Conservation (phyloP, 2,888 invertebrate species). For the Acronicta leporina region DNA sequence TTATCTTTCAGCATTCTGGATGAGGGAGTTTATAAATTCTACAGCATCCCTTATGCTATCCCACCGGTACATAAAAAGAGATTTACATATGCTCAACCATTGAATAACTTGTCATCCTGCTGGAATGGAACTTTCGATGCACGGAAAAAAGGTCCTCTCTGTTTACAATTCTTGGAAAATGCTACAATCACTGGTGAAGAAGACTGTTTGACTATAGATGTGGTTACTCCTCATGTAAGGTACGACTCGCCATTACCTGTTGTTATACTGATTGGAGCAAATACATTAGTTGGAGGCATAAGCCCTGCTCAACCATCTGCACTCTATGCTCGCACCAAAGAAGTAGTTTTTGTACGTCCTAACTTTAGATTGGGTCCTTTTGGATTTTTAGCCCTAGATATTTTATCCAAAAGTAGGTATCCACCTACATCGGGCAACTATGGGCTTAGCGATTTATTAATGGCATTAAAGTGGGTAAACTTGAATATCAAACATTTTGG, state of each 20-base stretch:
- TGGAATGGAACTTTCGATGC: constrained; percentile 93
- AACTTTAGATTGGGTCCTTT: constrained; percentile 94
- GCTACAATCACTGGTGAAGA: constrained; percentile 92
- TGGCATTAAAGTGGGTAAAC: constrained; percentile 94
- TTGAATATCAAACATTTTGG: constrained; percentile 95
- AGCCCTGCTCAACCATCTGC: constrained; percentile 93
- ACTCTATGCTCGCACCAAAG: constrained; percentile 92
- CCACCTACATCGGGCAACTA: constrained; percentile 95
- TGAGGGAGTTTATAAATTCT: constrained; percentile 94
- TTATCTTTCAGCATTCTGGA: constrained; percentile 90
- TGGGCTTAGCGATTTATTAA: constrained; percentile 94
- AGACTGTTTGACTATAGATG: constrained; percentile 95
- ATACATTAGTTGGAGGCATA: constrained; percentile 93
- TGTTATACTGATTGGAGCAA: constrained; percentile 94
- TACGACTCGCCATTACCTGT: constrained; percentile 95
- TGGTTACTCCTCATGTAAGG: constrained; percentile 94
- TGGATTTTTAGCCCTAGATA: constrained; percentile 94
- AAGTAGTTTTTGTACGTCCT: constrained; percentile 95
- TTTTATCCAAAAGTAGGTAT: constrained; percentile 91
- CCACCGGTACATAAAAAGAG: constrained; percentile 92
- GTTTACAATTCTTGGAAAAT: constrained; percentile 92
- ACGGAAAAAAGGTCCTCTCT: constrained; percentile 91
- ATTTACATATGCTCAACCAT: constrained; percentile 91
- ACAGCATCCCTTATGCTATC: constrained; percentile 94
- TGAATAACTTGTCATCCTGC: constrained; percentile 92